A percentile compares a stretch with the other conserved stretches of the same genome.
Conservation (phyloP, 2,113 vertebrate genomes). For the Monarcha castaneiventris region DNA sequence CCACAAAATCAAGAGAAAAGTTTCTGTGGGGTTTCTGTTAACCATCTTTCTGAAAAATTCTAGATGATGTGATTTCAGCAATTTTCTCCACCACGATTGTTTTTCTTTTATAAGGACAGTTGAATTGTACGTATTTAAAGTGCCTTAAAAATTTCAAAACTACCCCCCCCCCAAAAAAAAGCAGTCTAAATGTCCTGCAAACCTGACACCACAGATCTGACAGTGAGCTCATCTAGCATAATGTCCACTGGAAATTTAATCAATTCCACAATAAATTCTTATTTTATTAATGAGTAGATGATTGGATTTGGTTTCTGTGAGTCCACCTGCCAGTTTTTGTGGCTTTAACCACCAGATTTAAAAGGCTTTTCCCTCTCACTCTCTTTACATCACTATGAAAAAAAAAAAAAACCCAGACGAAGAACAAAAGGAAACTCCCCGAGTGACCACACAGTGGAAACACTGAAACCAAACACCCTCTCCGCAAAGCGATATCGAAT, state of each 20-base stretch:
- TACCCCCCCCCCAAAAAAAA: not conserved
- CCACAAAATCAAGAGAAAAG: not conserved
- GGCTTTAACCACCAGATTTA: not conserved
- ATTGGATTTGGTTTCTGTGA: not conserved
- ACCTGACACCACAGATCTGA: not conserved
- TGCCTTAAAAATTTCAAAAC: not conserved
- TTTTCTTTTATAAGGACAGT: not conserved
- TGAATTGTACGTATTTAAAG: not conserved
- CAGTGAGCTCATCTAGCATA: not conserved
- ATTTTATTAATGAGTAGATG: slow-evolving; percentile 6
- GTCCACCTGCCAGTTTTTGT: slow-evolving; percentile 6
- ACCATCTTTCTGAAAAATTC: not conserved
- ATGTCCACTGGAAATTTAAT: not conserved
- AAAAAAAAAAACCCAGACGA: not conserved
- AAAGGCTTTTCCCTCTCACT: not conserved
- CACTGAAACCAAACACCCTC: slow-evolving; percentile 36
- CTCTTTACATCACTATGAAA: not conserved
- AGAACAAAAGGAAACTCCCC: slow-evolving; percentile 35
- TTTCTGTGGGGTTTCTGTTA: not conserved
- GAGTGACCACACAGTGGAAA: slow-evolving; percentile 40
- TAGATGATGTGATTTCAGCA: not conserved
- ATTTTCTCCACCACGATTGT: not conserved
- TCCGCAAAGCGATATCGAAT: not conserved
- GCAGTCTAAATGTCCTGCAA: not conserved
- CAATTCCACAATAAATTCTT: not conserved